Evolutionary conservation across 2,888 invertebrate genomes (phyloP).

Genomic region (Nipponacmea schrenckii): DNA sequence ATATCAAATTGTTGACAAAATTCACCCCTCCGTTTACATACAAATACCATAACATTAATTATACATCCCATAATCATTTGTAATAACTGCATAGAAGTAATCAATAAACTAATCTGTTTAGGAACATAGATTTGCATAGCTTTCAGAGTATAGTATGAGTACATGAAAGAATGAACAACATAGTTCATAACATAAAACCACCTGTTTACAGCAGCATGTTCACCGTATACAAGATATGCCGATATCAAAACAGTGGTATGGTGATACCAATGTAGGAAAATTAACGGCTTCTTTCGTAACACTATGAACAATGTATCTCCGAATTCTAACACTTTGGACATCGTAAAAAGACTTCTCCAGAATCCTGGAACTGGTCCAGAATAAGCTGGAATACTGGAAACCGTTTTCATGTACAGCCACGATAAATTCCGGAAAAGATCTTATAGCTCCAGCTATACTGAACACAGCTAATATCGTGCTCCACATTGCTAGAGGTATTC

Average conservation of each 20-base stretch:
- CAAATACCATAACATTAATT: conserved; percentile 84
- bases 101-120: conserved; percentile 81
- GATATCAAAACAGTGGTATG: conserved; percentile 71
- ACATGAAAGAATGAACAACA: conserved; percentile 71
- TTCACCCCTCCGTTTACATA: conserved; percentile 52
- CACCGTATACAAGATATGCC: conserved; percentile 68
- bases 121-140: conserved; percentile 72
- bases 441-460: conserved; percentile 85
- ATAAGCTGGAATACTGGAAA: conserved; percentile 79
- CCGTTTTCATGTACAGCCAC: conserved; percentile 90
- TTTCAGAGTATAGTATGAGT: conserved; percentile 70
- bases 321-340: conserved; percentile 95
- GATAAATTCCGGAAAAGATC: conserved; percentile 92
- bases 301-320: conserved; percentile 72
- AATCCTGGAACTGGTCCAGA: conserved; percentile 86
- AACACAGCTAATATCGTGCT: conserved; percentile 91
- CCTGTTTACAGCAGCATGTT: conserved; percentile 63
- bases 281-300: conserved; percentile 70
- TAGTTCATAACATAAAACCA: conserved; percentile 71
- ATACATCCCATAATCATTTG: conserved; percentile 95
- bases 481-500: conserved; percentile 89
- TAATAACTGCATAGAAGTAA: conserved; percentile 87
- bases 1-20: conserved; percentile 68
- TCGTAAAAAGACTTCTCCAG: conserved; percentile 97
- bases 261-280: conserved; percentile 72